Base-by-base conservation (phyloP, 2,888 invertebrate genomes). In the Drosophila mimica region DNA sequence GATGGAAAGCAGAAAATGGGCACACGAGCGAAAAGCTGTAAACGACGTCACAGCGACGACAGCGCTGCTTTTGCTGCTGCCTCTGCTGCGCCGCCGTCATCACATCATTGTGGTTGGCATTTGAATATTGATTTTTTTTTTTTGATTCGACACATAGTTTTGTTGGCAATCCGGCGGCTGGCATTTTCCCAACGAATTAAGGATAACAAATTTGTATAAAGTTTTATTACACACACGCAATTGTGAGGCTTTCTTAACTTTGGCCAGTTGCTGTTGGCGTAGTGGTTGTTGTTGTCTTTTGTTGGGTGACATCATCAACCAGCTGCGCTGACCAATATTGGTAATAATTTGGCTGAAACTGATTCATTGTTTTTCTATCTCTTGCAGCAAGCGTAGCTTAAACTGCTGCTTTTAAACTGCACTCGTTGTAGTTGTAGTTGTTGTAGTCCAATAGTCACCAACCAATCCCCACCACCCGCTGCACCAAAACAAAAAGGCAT, bases 261-360 rank as follows among this genome's bases (percentile, higher is more conserved):
- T 82, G 84, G 84, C 59, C 74, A 78, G 67, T 80, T 82, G 70
- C 11, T 54, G 25, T 17, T 17, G 36, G 36, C 36, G 15, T 2
- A 2, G 25, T 25, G 25, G 25, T 30, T 62, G 51, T 30, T 51
- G 70, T 46, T 61, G 51, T 67, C 46, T 68, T 33, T 38, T 76
- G 70, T n/a, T 63, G 33, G 81, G 85, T 86, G 86, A 86, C 89
- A 86, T 86, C 86, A 86, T 89, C 86, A 79, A 54, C 63, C 80
- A 83, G 72, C 69, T 80, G 76, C n/a, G 54, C 49, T 58, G 52
- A 78, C 67, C 77, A 76, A 79, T 77, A 77, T 79, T 79, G 76
- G 71, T 76, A 59, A 74, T 64, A 67, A 28, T 46, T 46, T 43
- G 40, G 28, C 38, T 34, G 11, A 34, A 48, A 63, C 65, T 79